These are phyloP conservation scores for Aldrovandia affinis DNA, from an alignment of 2,797 vertebrate genomes.

Conservation along the genomic window DNA sequence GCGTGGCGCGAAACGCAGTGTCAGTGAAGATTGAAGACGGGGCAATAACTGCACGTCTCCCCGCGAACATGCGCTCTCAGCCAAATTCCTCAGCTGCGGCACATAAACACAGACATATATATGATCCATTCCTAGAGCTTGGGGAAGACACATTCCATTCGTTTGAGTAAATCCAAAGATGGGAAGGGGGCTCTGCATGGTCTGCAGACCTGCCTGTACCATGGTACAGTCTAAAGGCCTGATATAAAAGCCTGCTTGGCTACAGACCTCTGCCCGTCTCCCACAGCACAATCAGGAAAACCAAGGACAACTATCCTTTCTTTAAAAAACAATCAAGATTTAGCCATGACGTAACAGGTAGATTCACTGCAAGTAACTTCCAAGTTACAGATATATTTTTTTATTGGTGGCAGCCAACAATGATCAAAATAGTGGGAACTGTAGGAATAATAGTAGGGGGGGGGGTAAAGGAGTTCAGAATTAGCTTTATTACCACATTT, in stretches of 20 bases:
- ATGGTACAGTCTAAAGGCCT: slow-evolving; percentile 2
- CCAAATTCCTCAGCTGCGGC: slow-evolving; percentile 48
- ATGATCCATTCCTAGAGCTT: slow-evolving; percentile 14
- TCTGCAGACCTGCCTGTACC: neutral
- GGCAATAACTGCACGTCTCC: slow-evolving; percentile 27
- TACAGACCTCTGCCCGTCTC: neutral
- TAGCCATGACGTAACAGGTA: slow-evolving; percentile 1
- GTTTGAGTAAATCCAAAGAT: neutral
- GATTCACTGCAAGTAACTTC: neutral
- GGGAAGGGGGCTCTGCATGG: neutral
- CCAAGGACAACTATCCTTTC: neutral
- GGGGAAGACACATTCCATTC: slow-evolving; percentile 3
- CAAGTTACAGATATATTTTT: neutral
- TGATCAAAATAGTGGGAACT: neutral
- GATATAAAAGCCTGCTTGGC: neutral
- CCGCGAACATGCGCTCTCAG: slow-evolving; percentile 18
- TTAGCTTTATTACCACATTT: neutral
- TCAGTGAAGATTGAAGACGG: slow-evolving; percentile 39
- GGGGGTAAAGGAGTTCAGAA: neutral
- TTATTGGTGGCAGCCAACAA: neutral
- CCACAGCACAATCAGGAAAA: slow-evolving; percentile 2
- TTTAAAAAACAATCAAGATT: neutral
- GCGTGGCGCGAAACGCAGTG: slow-evolving; percentile 31
- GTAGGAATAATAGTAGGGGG: neutral
- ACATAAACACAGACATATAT: slow-evolving; percentile 37